phyloP scores from a whole-genome alignment of 2,888 invertebrate genomes.

The Tetragonisca angustula region DNA sequence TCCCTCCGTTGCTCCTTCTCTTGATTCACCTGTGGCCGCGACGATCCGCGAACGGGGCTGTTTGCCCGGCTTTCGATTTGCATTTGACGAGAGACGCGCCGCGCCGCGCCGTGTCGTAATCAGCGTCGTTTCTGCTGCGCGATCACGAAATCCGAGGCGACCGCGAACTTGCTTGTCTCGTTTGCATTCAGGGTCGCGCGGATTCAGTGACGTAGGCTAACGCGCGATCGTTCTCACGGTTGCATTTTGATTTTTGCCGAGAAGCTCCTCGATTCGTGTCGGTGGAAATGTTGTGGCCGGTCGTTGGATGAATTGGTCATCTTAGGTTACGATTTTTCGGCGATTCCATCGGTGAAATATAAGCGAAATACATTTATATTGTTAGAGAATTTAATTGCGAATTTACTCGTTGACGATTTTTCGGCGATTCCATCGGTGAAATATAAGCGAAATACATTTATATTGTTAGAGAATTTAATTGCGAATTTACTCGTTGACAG shows the following conservation, averaged over 20 bases:
- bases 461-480: no score
- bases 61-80: conserved; percentile 58
- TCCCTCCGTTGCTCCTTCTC: not conserved
- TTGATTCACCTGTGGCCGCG: not conserved
- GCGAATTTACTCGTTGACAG: no score
- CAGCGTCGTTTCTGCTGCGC: conserved; percentile 66
- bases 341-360: not conserved
- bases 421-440: not conserved
- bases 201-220: conserved; percentile 66
- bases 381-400: no score
- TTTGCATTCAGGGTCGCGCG: conserved; percentile 70
- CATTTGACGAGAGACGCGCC: conserved; percentile 58
- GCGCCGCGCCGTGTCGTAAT: conserved; percentile 61
- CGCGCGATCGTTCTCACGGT: conserved; percentile 50
- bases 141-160: conserved; percentile 72
- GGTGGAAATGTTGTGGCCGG: no score
- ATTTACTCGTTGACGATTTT: not conserved
- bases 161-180: conserved; percentile 70
- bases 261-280: not conserved
- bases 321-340: not conserved
- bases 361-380: no score
- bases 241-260: conserved; percentile 41
- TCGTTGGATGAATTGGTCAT: no score
- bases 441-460: no score
- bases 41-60: conserved; percentile 41